Evolutionary conservation across 2,888 invertebrate species (phyloP), one percentile per base, ranked within the genome.

Genomic region (Diachrysia chrysitis): DNA sequence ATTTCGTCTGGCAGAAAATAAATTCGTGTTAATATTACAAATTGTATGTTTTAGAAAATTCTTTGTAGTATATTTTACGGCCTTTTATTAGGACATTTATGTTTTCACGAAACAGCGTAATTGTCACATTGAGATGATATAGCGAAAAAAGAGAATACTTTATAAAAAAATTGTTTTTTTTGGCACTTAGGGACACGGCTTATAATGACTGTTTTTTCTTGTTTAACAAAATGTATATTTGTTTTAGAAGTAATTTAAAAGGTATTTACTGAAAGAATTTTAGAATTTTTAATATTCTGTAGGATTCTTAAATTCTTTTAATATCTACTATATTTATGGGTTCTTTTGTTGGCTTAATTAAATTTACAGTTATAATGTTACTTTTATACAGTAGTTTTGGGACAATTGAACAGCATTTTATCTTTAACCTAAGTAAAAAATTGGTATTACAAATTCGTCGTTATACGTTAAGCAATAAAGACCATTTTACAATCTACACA

Each of bases 401-500:
- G 37, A 37, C 16, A 37, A 42, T 42, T n/a, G n/a, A 62, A 55
- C 68, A 64, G 63, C 76, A 76, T 64, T 64, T 4, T n/a, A 74
- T 58, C 42, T 17, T 19, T 5, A 57, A 10, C n/a, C 12, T 9
- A 0, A 21, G 32, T 46, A 7, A 25, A 5, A 19, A 32, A 10
- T 16, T 42, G 42, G 42, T 7, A n/a, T 42, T n/a, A n/a, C 42
- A 1, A 4, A 16, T 0, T 10, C n/a, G 1, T 51, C 17, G 4
- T 51, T 51, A 32, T 25, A 10, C 0, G 58, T 0, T 17, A 56
- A 46, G 2, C 25, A 32, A 10, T 62, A 29, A 61, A 62, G 77
- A 86, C 84, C 85, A 83, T 84, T 86, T 84, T 79, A 87, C 82
- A 76, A 79, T 84, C 82, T 82, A 83, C 85, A 85, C 84, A 86